Evolutionary conservation across 2,888 invertebrate genomes (phyloP).

Genomic region (Rhabditoides inermis): DNA sequence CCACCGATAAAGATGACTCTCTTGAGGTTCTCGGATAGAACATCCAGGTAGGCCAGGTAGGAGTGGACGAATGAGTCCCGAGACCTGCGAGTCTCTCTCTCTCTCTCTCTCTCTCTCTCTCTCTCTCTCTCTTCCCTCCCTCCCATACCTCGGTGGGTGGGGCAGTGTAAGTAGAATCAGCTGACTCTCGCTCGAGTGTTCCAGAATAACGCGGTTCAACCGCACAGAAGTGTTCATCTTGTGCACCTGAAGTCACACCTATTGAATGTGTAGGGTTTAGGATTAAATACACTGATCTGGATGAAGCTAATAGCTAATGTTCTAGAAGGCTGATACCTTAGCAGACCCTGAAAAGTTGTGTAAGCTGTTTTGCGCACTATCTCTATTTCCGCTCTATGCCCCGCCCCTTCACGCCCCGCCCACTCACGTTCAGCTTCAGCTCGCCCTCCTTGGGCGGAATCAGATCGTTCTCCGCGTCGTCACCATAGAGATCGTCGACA

Average conservation of each 20-base stretch:
- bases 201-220: slow-evolving; percentile 92
- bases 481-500: slow-evolving; percentile 3
- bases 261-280: no score
- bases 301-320: no score
- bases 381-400: no score
- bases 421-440: slow-evolving; percentile 13
- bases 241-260: slow-evolving; percentile 73
- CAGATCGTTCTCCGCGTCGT: not conserved
- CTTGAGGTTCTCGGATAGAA: slow-evolving; percentile 89
- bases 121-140: slow-evolving; percentile 50
- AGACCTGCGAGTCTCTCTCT: slow-evolving; percentile 7
- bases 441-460: not conserved
- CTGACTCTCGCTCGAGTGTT: slow-evolving; percentile 92
- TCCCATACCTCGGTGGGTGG: slow-evolving; percentile 15
- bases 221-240: slow-evolving; percentile 98
- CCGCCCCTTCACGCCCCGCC: no score
- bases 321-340: no score
- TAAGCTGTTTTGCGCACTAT: no score
- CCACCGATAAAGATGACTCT: slow-evolving; percentile 65
- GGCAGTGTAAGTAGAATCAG: slow-evolving; percentile 59
- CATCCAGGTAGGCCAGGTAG: slow-evolving; percentile 75
- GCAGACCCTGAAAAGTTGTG: no score
- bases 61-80: slow-evolving; percentile 24
- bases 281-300: no score
- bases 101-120: not conserved